These are phyloP conservation scores for Tarsius wallacei DNA, from an alignment of 2,797 vertebrate species.

Conservation along the genomic window DNA sequence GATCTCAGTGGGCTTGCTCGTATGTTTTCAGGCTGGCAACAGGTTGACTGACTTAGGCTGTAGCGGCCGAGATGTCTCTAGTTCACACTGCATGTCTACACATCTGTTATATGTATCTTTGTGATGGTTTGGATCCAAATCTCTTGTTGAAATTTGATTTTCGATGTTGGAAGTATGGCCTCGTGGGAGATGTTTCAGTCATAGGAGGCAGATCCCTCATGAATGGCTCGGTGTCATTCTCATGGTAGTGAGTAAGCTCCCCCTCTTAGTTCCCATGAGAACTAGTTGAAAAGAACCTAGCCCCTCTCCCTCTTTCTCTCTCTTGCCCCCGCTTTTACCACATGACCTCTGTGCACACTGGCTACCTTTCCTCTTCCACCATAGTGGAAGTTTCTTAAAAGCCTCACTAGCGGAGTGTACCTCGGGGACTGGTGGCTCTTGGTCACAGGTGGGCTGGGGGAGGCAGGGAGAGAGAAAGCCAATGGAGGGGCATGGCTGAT, in stretches of 20 bases:
- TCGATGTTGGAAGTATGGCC: neutral
- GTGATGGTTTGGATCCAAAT: neutral
- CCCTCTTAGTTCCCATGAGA: neutral
- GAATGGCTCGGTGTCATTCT: neutral
- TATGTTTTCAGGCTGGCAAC: neutral
- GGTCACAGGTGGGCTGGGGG: too few relatives aligned
- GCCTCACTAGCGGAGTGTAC: neutral
- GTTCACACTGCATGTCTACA: neutral
- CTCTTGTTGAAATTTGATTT: neutral
- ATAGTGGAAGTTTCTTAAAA: neutral
- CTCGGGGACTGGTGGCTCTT: too few relatives aligned
- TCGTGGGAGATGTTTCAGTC: neutral
- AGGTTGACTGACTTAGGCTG: neutral
- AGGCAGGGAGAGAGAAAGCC: neutral
- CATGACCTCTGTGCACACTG: neutral
- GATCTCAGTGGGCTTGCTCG: neutral
- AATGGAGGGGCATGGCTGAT: neutral
- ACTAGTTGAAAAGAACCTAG: neutral
- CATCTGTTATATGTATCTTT: neutral
- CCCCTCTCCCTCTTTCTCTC: neutral
- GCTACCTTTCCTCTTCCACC: neutral
- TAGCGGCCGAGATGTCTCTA: neutral
- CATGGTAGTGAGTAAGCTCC: neutral
- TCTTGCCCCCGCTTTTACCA: neutral
- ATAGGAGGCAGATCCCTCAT: neutral